Conservation (phyloP, 2,113 vertebrate genomes). For the Petromus typicus region DNA sequence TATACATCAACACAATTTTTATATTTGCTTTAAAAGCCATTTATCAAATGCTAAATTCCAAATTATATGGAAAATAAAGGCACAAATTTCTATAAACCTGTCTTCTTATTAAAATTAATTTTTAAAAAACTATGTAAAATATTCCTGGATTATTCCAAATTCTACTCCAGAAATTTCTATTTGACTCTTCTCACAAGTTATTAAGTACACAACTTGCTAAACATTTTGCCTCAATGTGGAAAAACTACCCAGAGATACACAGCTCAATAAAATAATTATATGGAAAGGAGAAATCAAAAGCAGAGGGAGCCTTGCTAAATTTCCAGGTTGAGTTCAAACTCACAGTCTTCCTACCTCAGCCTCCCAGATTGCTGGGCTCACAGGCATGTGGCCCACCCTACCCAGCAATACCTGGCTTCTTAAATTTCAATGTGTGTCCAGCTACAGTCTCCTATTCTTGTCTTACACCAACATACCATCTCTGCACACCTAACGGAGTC, state of each 20-base stretch:
- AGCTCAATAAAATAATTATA: slow-evolving; percentile 86
- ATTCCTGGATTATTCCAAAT: slow-evolving; percentile 77
- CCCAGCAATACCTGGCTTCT: background rate
- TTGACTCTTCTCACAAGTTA: slow-evolving; percentile 79
- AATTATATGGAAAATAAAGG: slow-evolving; percentile 78
- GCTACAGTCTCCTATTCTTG: background rate
- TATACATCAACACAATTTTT: slow-evolving; percentile 86
- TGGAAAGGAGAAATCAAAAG: slow-evolving; percentile 87
- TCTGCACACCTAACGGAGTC: background rate
- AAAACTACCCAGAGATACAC: slow-evolving; percentile 81
- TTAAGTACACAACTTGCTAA: slow-evolving; percentile 64
- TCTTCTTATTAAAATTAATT: slow-evolving; percentile 79
- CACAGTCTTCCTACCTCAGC: no score
- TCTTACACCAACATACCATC: background rate
- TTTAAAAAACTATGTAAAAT: slow-evolving; percentile 69
- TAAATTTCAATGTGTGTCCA: background rate
- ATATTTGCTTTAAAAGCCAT: slow-evolving; percentile 75
- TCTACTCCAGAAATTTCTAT: slow-evolving; percentile 78
- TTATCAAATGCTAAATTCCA: slow-evolving; percentile 83
- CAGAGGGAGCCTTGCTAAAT: no score
- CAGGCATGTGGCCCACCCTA: no score
- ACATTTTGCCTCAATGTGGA: slow-evolving; percentile 78
- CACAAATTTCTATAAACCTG: slow-evolving; percentile 83
- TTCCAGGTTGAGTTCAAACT: no score
- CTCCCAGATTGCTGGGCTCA: no score